Evolutionary conservation across 2,888 invertebrate species (phyloP).

Genomic region (Calliopum simillimum): DNA sequence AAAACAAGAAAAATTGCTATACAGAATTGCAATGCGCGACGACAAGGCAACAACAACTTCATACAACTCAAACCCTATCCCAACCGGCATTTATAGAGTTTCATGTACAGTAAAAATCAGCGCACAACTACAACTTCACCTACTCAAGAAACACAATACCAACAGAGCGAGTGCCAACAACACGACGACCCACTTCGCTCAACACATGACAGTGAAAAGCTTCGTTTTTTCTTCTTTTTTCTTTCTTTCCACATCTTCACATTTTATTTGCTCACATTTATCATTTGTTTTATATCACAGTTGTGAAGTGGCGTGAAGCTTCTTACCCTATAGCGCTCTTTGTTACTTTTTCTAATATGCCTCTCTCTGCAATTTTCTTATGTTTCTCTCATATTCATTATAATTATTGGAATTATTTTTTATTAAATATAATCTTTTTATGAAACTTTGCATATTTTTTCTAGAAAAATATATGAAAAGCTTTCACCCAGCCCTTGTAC

Average conservation of each 20-base stretch:
- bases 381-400: background rate
- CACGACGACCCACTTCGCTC: constrained; percentile 14
- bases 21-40: background rate
- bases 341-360: background rate
- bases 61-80: constrained; percentile 52
- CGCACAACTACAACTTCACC: background rate
- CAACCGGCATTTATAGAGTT: constrained; percentile 56
- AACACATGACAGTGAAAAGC: constrained; percentile 26
- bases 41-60: background rate
- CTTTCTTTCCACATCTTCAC: too few relatives aligned
- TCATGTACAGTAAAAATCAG: background rate
- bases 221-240: constrained; percentile 17
- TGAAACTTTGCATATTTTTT: background rate
- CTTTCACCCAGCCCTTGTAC: constrained; percentile 55
- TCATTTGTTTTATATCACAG: background rate
- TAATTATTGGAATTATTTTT: background rate
- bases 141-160: constrained; percentile 22
- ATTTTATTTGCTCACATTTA: background rate
- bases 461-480: constrained; percentile 28
- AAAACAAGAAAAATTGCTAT: background rate
- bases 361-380: background rate
- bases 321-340: background rate
- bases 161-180: constrained; percentile 9
- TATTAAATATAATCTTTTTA: background rate
- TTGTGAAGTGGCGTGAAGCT: too few relatives aligned